Evolutionary conservation across 23 tunicate species (phyloP).

Genomic region (Aplidium turbinatum): DNA sequence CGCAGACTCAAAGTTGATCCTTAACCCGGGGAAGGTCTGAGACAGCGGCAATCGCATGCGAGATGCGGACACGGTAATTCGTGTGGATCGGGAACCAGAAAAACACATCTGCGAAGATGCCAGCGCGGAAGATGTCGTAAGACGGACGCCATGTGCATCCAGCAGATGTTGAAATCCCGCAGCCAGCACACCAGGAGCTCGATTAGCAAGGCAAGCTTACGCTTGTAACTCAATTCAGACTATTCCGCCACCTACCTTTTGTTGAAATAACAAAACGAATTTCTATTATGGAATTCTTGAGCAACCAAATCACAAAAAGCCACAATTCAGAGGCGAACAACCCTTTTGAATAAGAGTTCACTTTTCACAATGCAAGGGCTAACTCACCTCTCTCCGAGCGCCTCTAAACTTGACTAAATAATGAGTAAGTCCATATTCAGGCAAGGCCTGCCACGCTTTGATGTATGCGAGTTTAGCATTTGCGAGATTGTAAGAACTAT

Average conservation of each 20-base stretch:
- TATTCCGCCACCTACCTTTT: slow-evolving; percentile 34
- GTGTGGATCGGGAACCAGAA: slow-evolving; percentile 33
- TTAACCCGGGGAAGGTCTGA: slow-evolving; percentile 54
- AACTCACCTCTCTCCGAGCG: slow-evolving; percentile 72
- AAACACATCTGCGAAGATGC: background rate
- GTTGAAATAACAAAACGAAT: too few species aligned
- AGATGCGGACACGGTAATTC: slow-evolving; percentile 23
- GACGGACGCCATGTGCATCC: slow-evolving; percentile 28
- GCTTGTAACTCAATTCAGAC: slow-evolving; percentile 49
- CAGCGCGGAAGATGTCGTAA: slow-evolving; percentile 7
- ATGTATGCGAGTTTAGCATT: slow-evolving; percentile 92
- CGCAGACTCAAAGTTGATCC: slow-evolving; percentile 4
- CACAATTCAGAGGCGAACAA: too few species aligned
- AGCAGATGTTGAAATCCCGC: slow-evolving; percentile 10
- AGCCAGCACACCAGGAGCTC: slow-evolving; percentile 20
- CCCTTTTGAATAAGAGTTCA: too few species aligned
- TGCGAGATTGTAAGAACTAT: slow-evolving; percentile 66
- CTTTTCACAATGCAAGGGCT: too few species aligned
- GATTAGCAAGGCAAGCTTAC: slow-evolving; percentile 35
- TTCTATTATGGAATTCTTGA: too few species aligned
- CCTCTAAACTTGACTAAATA: slow-evolving; percentile 75
- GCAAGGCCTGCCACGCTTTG: slow-evolving; percentile 89
- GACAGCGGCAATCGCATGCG: slow-evolving; percentile 35
- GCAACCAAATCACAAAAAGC: too few species aligned
- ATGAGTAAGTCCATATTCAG: slow-evolving; percentile 89